Conservation (phyloP, 2,888 invertebrate species). For the Thymelicus acteon region DNA sequence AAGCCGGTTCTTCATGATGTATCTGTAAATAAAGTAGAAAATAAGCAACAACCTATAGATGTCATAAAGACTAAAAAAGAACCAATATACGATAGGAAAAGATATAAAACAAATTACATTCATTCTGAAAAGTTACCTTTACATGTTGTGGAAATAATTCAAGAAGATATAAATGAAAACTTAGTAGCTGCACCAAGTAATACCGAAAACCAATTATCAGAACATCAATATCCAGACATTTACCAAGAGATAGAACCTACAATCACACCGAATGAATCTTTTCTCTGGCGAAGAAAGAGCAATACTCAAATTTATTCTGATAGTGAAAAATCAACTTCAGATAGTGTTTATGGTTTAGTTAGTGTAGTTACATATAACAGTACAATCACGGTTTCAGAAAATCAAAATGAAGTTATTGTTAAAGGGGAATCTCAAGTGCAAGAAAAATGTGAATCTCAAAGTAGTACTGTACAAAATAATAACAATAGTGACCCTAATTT, state of each 20-base stretch:
- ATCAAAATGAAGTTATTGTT: slow-evolving; percentile 42
- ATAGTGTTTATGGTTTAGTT: slow-evolving; percentile 67
- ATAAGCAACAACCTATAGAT: slow-evolving; percentile 45
- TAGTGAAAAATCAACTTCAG: slow-evolving; percentile 64
- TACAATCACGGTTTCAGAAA: slow-evolving; percentile 39
- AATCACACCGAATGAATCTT: slow-evolving; percentile 87
- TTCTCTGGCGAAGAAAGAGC: slow-evolving; percentile 86
- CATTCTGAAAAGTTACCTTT: slow-evolving; percentile 75
- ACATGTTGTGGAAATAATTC: slow-evolving; percentile 77
- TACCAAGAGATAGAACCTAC: slow-evolving; percentile 65
- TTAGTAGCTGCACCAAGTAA: slow-evolving; percentile 38
- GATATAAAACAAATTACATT: slow-evolving; percentile 78
- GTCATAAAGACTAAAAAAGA: slow-evolving; percentile 62
- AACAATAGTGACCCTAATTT: slow-evolving; percentile 56
- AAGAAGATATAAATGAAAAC: slow-evolving; percentile 70
- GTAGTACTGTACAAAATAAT: slow-evolving; percentile 41
- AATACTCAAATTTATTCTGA: slow-evolving; percentile 72
- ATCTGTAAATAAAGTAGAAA: slow-evolving; percentile 50
- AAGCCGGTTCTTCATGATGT: slow-evolving; percentile 59
- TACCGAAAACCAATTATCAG: slow-evolving; percentile 37
- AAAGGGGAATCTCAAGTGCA: slow-evolving; percentile 57
- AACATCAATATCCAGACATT: slow-evolving; percentile 45
- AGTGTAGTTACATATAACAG: slow-evolving; percentile 61
- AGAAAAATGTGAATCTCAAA: slow-evolving; percentile 55
- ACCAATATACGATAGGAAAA: slow-evolving; percentile 72